Base-by-base conservation (phyloP, 2,888 invertebrate genomes). In the Drosophila maculinotata region DNA sequence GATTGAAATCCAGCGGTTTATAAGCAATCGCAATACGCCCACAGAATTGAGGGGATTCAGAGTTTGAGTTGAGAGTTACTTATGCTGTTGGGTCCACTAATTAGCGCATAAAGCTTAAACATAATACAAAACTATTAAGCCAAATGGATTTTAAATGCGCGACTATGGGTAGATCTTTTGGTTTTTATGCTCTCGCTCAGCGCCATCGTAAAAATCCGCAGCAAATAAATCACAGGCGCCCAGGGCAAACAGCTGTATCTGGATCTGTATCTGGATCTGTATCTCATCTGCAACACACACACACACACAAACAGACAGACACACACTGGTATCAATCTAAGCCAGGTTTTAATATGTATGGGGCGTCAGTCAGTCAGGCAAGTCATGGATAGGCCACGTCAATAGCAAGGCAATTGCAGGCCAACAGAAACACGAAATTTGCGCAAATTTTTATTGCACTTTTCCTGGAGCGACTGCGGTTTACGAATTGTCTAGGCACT, bases 371-470 rank as follows among this genome's bases (percentile, higher is more conserved):
- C 84, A 73, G 84, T 62, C 63, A 56, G 84, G 59, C 63, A 56
- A 63, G 26, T 58, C 54, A 67, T 53, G 57, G 63, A 59, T 56
- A 58, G 64, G 59, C 57, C 76, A 67, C 69, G 71, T 84, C 86
- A 80, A 84, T 86, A 86, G 79, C 80, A 86, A 86, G 83, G 79
- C 80, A 86, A 86, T 84, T 83, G 86, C 83, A 75, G 83, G 83
- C 80, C 83, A 83, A 83, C 30, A 86, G 74, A 83, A 83, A 86
- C 83, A 84, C 86, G 86, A 86, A 84, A 84, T 83, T 83, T 83
- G 74, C 86, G 86, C 78, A 80, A 78, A 85, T 82, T 85, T 85
- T 85, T 85, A 83, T 85, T 85, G 85, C 83, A 85, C 80, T 83
- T 83, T 83, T 85, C 83, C 86, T 65, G 76, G 63, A 84, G 85